Evolutionary conservation across 2,888 invertebrate species (phyloP), one percentile per base, ranked within the genome.

Genomic region (Heliconius cydno): DNA sequence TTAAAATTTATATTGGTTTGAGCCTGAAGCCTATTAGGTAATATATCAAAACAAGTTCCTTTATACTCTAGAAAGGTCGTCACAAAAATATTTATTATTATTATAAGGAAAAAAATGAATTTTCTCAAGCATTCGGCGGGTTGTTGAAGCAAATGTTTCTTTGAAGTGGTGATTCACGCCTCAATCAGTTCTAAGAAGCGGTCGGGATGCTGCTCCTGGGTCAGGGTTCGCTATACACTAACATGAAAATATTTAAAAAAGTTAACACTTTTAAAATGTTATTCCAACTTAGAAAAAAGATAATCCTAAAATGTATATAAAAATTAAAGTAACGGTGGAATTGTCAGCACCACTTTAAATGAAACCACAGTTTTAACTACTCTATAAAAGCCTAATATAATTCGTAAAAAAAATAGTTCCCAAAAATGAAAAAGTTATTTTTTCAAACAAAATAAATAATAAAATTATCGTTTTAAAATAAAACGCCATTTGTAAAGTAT

Each of bases 81-180:
- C 25, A 70, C 13, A 70, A 25, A 30, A 73, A 57, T 34, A 6
- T 22, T 28, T 30, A 5, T 34, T 57, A n/a, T 57, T 30, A 73
- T 57, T 25, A 70, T 63, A 41, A 41, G 63, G 63, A 65, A 75
- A 75, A 75, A 66, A 75, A 19, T 75, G 13, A 65, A 12, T 75
- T 75, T 75, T 75, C 75, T 66, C 66, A 22, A 75, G 41, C 28
- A 28, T 60, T 41, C 38, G 65, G 63, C 52, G 38, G 67, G 67
- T 74, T 73, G 67, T 78, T 66, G 66, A 66, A 66, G 75, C 65
- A 60, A 73, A 78, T 74, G 71, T 66, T 79, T 79, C 79, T 72
- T 71, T 76, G 66, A 76, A 79, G 65, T 72, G 70, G 65, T 79
- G 79, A 79, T 72, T 79, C 79, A 79, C 52, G 30, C 52, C 25